A percentile compares a stretch with the other conserved stretches of the same genome.
phyloP scores from a whole-genome alignment of 2,888 invertebrate species.

The Cataglyphis cursor region DNA sequence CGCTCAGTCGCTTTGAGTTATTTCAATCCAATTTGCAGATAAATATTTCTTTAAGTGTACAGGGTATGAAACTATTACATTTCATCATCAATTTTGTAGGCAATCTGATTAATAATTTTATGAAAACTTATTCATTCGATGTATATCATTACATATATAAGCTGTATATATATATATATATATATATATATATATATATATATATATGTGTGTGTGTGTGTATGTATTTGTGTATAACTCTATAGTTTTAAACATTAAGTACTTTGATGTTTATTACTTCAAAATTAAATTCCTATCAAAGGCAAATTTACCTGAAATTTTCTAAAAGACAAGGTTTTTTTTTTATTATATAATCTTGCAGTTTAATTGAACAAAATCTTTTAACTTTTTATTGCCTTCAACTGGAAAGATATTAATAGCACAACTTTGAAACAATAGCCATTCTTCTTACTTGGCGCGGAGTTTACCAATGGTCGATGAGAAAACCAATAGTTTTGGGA shows the following conservation, averaged over 20 bases:
- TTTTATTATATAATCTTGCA: slow-evolving; percentile 12
- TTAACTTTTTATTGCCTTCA: slow-evolving; percentile 35
- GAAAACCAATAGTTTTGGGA: slow-evolving; percentile 19
- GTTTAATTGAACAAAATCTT: slow-evolving; percentile 41
- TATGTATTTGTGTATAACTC: background rate
- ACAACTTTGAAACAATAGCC: slow-evolving; percentile 42
- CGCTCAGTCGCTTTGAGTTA: background rate
- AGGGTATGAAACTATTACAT: background rate
- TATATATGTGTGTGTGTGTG: too few species aligned
- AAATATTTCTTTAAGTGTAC: background rate
- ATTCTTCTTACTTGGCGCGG: slow-evolving; percentile 37
- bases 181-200: too few species aligned
- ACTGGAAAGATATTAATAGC: slow-evolving; percentile 48
- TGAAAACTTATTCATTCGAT: background rate
- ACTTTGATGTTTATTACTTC: background rate
- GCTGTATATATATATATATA: too few species aligned
- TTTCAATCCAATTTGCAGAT: background rate
- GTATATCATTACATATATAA: background rate
- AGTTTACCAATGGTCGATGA: slow-evolving; percentile 22
- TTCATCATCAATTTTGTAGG: slow-evolving; percentile 4
- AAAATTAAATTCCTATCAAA: slow-evolving; percentile 13
- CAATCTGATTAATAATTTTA: background rate
- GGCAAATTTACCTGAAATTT: slow-evolving; percentile 25
- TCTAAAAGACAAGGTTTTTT: slow-evolving; percentile 1
- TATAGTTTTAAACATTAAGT: slow-evolving; percentile 22